Percentiles rank a stretch among this genome's conserved stretches.
Evolutionary conservation across 2,113 vertebrate species (phyloP).

Genomic region (Poecile atricapillus): DNA sequence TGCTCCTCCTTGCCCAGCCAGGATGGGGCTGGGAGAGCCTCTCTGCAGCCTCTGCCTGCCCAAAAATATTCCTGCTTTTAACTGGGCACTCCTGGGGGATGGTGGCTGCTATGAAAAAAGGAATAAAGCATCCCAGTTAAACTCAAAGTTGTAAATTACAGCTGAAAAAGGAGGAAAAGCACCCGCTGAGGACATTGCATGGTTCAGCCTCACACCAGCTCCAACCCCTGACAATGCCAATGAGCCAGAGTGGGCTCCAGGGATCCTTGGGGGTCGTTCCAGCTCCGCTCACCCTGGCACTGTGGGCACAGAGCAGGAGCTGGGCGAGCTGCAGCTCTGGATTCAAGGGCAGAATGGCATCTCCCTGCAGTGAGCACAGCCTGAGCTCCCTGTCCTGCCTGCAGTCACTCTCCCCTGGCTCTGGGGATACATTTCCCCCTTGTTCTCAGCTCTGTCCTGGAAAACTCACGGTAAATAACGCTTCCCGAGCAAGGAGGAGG

Average conservation of each 20-base stretch:
- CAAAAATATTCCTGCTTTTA: not conserved
- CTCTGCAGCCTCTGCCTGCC: not conserved
- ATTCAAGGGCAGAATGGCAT: fast-evolving
- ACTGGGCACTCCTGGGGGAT: not conserved
- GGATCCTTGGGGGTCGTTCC: not conserved
- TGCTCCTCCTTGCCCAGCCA: not conserved
- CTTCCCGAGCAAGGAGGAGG: not conserved
- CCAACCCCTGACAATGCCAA: fast-evolving
- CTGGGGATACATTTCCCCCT: not conserved
- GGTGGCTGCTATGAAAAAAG: not conserved
- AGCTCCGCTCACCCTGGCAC: too few relatives aligned
- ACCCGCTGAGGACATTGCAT: not conserved
- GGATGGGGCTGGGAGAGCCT: not conserved
- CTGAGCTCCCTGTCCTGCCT: not conserved
- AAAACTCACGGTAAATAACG: not conserved
- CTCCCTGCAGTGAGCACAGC: not conserved
- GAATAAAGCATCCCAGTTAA: not conserved
- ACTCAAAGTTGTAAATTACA: not conserved
- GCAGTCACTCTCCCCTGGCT: not conserved
- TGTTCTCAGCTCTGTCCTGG: not conserved
- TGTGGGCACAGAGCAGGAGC: too few relatives aligned
- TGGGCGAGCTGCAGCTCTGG: not conserved
- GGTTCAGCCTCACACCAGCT: fast-evolving
- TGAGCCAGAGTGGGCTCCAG: fast-evolving
- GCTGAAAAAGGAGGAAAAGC: not conserved